These are phyloP conservation scores for Galbula dea DNA, from an alignment of 2,113 vertebrate species.

Conservation along the genomic window DNA sequence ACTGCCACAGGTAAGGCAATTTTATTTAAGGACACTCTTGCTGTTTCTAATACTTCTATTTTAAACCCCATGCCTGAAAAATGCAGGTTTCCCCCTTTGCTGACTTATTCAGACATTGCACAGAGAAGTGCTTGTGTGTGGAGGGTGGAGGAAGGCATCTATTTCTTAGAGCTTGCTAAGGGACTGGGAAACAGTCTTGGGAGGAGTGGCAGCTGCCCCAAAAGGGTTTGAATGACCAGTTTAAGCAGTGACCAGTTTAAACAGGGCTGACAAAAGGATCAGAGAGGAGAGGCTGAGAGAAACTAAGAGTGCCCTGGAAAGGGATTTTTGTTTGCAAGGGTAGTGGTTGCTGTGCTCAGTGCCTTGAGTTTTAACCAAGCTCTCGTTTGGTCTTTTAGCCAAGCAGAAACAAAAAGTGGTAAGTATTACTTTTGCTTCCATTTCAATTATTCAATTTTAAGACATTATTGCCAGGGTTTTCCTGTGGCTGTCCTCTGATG, in stretches of 20 bases:
- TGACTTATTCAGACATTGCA: background rate
- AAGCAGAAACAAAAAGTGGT: conserved; percentile 99
- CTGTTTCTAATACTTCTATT: background rate
- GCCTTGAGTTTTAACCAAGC: conserved; percentile 64
- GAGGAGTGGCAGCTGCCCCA: background rate
- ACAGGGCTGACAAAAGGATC: background rate
- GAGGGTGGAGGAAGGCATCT: background rate
- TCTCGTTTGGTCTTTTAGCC: conserved; percentile 81
- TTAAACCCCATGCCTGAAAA: background rate
- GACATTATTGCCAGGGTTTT: background rate
- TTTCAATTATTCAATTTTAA: background rate
- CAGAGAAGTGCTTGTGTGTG: background rate
- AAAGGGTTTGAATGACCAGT: background rate
- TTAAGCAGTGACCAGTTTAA: background rate
- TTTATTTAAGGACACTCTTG: background rate
- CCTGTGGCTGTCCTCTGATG: rapidly evolving
- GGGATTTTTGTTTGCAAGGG: background rate
- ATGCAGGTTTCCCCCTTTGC: background rate
- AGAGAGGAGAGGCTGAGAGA: background rate
- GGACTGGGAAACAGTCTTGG: background rate
- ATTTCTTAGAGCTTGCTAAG: background rate
- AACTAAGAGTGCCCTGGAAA: background rate
- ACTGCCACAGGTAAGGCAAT: conserved; percentile 83
- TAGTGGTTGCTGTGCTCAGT: background rate
- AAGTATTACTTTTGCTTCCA: conserved; percentile 68